Evolutionary conservation across 2,797 vertebrate species (phyloP).

Genomic region (Acanthurus tractus): DNA sequence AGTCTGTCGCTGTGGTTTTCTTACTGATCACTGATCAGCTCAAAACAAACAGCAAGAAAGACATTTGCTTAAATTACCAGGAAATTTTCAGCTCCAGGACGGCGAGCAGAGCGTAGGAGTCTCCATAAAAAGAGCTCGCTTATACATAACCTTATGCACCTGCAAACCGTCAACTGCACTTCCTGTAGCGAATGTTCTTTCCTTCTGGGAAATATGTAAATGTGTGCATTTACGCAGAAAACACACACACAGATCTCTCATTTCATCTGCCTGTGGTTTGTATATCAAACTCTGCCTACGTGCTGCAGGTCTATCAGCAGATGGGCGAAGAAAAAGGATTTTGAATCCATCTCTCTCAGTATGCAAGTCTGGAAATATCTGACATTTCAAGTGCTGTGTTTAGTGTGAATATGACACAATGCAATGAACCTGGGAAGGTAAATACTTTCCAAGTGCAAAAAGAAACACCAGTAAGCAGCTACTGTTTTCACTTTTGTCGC

Average conservation of each 20-base stretch:
- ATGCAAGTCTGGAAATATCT: constrained; percentile 29
- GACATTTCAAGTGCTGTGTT: constrained; percentile 37
- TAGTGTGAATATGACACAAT: constrained; percentile 29
- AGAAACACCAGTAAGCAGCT: constrained; percentile 29
- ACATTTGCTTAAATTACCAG: constrained; percentile 48
- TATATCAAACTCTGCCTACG: constrained; percentile 19
- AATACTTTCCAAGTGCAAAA: constrained; percentile 25
- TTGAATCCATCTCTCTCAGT: constrained; percentile 4
- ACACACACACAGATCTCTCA: constrained; percentile 27
- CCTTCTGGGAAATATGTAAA: constrained; percentile 65
- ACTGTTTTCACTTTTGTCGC: constrained; percentile 27
- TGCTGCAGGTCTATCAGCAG: constrained; percentile 34
- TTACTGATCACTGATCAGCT: constrained; percentile 45
- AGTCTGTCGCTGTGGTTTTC: constrained; percentile 2
- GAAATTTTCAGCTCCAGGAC: constrained; percentile 22
- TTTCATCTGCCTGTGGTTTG: constrained; percentile 47
- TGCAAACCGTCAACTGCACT: constrained; percentile 34
- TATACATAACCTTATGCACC: constrained; percentile 9
- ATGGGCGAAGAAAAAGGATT: constrained; percentile 34
- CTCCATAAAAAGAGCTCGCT: constrained; percentile 23
- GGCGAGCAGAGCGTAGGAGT: not conserved
- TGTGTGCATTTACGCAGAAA: constrained; percentile 36
- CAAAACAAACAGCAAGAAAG: constrained; percentile 44
- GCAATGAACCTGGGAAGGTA: constrained; percentile 48
- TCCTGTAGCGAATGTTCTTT: constrained; percentile 26